Base-by-base conservation (phyloP, 2,113 vertebrate species). In the Mungos mungo region DNA sequence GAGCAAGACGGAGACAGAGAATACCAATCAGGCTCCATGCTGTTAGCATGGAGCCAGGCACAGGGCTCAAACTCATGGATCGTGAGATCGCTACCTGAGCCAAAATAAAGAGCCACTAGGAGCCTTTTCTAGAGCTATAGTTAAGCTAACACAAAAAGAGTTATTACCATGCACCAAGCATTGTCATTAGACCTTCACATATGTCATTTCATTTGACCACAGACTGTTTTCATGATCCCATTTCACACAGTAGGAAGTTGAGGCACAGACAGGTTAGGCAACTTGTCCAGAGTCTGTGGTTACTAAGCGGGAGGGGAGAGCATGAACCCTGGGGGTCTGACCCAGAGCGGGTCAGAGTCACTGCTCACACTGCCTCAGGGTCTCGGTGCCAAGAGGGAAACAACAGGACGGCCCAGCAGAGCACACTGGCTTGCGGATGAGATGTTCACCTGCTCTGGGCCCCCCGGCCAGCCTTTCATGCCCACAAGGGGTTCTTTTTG, bases 131-230 rank as follows among this genome's bases (percentile, higher is more conserved):
- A 13, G 19, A 77, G 88, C 79, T 41, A 12, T 38, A 41, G 0
- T 2, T 21, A 2, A 12, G 25, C 47, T 7, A 41, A n/a, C 0
- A 0, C 0, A 1, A 27, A 66, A 33, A 6, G 29, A 38, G 74
- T 29, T 4, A 41, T 5, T 1, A 4, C 54, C 14, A 31, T 0
- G 1, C 4, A 4, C 23, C 87, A 21, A 7, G 13, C 57, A 5
- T 38, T 29, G 27, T 13, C 35, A 0, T 2, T 9, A 76, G 29
- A 18, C 35, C 63, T 15, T 38, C 35, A 12, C 15, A 23, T 1
- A 3, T 5, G 5, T 31, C 35, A 1, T 7, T 8, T 0, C 47
- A 16, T 4, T 5, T 50, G 27, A 23, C 57, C 21, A 18, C 2
- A 14, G 38, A 11, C 12, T 9, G 14, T 15, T 45, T 84, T 38